A percentile compares a stretch with the other conserved stretches of the same genome.
Conservation (phyloP, 2,113 vertebrate genomes). For the Tachycineta bicolor region DNA sequence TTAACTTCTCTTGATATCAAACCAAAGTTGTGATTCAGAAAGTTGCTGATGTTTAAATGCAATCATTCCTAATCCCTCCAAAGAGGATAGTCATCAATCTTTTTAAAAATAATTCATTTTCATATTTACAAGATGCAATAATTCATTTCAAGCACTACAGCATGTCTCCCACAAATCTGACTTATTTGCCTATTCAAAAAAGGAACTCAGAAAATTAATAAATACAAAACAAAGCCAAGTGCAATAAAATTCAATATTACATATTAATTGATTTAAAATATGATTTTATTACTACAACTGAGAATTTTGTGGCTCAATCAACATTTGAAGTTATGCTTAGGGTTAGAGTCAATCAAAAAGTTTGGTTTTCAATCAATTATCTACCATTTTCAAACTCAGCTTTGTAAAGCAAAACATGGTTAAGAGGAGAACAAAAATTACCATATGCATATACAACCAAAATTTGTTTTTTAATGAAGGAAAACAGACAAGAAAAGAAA, state of each 20-base stretch:
- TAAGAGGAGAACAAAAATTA: neutral
- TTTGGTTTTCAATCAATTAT: neutral
- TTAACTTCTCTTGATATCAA: neutral
- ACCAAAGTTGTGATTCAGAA: neutral
- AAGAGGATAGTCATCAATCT: neutral
- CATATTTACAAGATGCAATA: neutral
- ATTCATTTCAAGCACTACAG: neutral
- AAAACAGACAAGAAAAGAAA: neutral
- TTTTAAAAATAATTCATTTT: neutral
- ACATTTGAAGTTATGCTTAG: neutral
- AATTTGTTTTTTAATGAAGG: neutral
- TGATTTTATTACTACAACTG: neutral
- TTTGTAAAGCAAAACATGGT: neutral
- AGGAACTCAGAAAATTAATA: neutral
- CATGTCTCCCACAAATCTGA: neutral
- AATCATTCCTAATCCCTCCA: neutral
- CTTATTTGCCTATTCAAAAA: neutral
- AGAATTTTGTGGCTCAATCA: neutral
- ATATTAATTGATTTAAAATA: neutral
- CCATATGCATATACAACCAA: neutral
- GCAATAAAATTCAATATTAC: neutral
- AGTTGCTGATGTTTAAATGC: neutral
- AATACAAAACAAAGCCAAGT: neutral
- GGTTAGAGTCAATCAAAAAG: neutral
- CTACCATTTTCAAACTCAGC: neutral